Percentiles rank a stretch among this genome's conserved stretches.
phyloP scores from a whole-genome alignment of 2,113 vertebrate species.

The Perccottus glenii region DNA sequence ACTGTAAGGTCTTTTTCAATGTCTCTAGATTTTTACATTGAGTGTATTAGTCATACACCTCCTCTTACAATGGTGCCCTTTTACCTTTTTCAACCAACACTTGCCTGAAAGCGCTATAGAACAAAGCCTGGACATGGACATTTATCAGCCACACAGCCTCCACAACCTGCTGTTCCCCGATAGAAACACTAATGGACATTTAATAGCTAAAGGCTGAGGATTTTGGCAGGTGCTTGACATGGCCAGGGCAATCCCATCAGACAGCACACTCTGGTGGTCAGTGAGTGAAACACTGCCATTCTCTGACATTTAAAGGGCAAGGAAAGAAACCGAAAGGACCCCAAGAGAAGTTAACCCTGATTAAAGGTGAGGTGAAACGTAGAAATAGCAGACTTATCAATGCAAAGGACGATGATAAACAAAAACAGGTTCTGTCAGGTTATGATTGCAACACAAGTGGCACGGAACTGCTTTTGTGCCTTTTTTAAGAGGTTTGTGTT shows the following conservation, averaged over 20 bases:
- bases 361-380: background rate
- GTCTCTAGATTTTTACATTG: no score
- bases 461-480: background rate
- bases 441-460: constrained; percentile 6
- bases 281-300: constrained; percentile 6
- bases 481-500: background rate
- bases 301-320: background rate
- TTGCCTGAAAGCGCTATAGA: background rate
- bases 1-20: no score
- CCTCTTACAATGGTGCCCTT: background rate
- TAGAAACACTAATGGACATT: constrained; percentile 19
- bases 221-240: constrained; percentile 15
- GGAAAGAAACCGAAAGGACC: background rate
- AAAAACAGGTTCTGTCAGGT: background rate
- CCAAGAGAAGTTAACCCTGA: no score
- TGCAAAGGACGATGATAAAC: background rate
- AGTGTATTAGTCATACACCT: no score
- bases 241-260: constrained; percentile 41
- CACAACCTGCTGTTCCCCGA: constrained; percentile 5
- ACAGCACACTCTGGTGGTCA: constrained; percentile 67
- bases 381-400: background rate
- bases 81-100: constrained; percentile 10
- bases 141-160: constrained; percentile 1
- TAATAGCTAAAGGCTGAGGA: constrained; percentile 20
- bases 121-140: background rate